Evolutionary conservation across 64 coral and sea anemone genomes (phyloP).

Genomic region (Cladopsammia gracilis): DNA sequence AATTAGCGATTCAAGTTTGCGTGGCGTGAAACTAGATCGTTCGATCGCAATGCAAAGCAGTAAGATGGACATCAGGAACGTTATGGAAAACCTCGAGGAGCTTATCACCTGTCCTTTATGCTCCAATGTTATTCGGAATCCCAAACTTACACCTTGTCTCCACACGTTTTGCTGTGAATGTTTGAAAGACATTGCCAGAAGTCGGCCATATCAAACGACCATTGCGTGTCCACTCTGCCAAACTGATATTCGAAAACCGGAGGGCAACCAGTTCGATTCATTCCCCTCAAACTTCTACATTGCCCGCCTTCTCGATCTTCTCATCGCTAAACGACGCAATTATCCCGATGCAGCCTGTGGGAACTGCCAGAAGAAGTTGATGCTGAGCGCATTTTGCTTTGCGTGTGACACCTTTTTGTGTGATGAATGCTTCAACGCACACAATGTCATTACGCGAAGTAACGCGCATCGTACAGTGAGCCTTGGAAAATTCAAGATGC

Average conservation of each 20-base stretch:
- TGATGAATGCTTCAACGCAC: slow-evolving; percentile 61
- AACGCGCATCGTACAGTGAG: slow-evolving; percentile 57
- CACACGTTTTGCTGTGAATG: slow-evolving; percentile 71
- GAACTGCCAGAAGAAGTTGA: slow-evolving; percentile 45
- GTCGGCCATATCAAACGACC: slow-evolving; percentile 55
- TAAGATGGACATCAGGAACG: slow-evolving; percentile 45
- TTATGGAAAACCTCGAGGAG: slow-evolving; percentile 72
- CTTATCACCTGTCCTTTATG: slow-evolving; percentile 53
- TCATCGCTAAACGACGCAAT: slow-evolving; percentile 49
- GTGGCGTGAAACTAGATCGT: slow-evolving; percentile 6
- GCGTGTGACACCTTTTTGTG: slow-evolving; percentile 73
- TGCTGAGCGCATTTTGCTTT: slow-evolving; percentile 52
- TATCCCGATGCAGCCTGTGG: slow-evolving; percentile 38
- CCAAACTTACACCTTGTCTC: slow-evolving; percentile 74
- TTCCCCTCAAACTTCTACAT: slow-evolving; percentile 57
- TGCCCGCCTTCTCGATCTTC: slow-evolving; percentile 54
- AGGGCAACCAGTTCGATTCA: slow-evolving; percentile 34
- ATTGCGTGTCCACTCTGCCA: slow-evolving; percentile 66
- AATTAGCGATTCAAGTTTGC: slow-evolving; percentile 1
- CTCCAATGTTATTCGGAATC: slow-evolving; percentile 34
- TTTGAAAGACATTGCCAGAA: slow-evolving; percentile 43
- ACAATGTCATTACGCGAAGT: slow-evolving; percentile 73
- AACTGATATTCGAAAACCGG: slow-evolving; percentile 56
- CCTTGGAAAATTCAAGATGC: slow-evolving; percentile 36
- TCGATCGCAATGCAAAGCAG: neutral